Base-by-base conservation (phyloP, 1,140 invertebrate species). In the Eulimnadia texana region DNA sequence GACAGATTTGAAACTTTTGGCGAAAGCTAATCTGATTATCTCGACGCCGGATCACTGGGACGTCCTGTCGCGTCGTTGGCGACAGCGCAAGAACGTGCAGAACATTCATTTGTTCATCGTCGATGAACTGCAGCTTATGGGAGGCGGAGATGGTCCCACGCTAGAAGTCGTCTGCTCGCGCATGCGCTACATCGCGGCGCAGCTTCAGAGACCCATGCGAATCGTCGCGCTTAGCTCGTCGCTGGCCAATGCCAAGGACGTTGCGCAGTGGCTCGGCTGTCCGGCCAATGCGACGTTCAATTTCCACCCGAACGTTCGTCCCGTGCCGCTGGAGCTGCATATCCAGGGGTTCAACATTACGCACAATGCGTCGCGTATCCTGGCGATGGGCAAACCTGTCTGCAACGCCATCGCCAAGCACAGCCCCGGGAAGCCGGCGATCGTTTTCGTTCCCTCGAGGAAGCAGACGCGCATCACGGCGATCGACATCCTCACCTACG, bases 31-130 rank as follows among this genome's bases (percentile, higher is more conserved):
- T 73, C 84, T 99, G 23, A 88, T 99, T 6, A 86, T 99, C 58
- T 89, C 90, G 16, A 98, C 94, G 0, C 93, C 95, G 1, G 95
- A 99, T 67, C 95, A 97, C 68, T 99, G 97, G 97, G 96, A 99
- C 74, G 90, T 99, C 9, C 74, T 99, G 0, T 99, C 96, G 0
- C 78, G 97, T 63, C 79, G 96, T 63, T 99, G 97, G 97, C 99
- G 99, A 71, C 93, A 98, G 68, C 79, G 96, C 3, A 98, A 98
- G 72, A 95, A 96, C 71, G 94, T 99, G 0, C 95, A 99, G 70
- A 96, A 93, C 68, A 84, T 99, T 2, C 90, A 94, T 64, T 76
- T 99, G 2, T 97, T 99, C 68, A 95, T 99, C 63, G 90, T 94
- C 23, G 97, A 99, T 75, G 96, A 99, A 68, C 73, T 99, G n/a